Conservation (phyloP, 2,888 invertebrate genomes). For the Erannis defoliaria region DNA sequence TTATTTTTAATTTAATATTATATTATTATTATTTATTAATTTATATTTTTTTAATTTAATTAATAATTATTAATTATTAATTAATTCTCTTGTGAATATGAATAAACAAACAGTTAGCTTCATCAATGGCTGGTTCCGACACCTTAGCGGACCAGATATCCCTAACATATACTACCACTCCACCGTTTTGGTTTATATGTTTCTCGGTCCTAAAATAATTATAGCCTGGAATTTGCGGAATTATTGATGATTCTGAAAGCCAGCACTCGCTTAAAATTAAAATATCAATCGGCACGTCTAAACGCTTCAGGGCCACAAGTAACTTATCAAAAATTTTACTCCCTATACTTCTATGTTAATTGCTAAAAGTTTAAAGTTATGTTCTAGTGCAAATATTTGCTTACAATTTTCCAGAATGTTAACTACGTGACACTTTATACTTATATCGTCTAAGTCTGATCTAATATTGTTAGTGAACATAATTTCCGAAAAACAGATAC, state of each 20-base stretch:
- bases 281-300: background rate
- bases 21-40: background rate
- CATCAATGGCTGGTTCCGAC: background rate
- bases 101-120: background rate
- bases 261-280: background rate
- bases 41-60: background rate
- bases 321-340: background rate
- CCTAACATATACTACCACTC: no score
- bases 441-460: background rate
- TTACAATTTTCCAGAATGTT: background rate
- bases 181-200: no score
- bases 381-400: background rate
- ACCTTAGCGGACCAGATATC: no score
- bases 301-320: background rate
- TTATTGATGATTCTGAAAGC: background rate
- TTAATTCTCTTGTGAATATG: background rate
- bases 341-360: no score
- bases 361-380: background rate
- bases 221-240: background rate
- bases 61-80: background rate
- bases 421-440: background rate
- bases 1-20: background rate
- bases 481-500: background rate
- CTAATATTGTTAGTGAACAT: background rate
- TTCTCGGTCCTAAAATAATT: background rate